Base-by-base conservation (phyloP, 2,113 vertebrate species). In the Lophura nycthemera region DNA sequence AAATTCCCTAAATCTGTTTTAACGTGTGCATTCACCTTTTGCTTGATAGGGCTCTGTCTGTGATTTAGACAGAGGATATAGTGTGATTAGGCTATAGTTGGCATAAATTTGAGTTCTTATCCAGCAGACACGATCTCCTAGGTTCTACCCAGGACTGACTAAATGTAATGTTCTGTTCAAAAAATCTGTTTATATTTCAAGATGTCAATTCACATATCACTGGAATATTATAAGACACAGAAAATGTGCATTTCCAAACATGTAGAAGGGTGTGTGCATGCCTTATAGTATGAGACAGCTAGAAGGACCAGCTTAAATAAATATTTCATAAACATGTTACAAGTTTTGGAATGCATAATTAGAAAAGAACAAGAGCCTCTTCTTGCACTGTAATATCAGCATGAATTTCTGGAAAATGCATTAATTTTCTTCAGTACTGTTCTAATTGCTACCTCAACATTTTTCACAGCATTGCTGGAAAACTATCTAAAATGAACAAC, bases 1-100 rank as follows among this genome's bases (percentile, higher is more conserved):
- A 79, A 95, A 94, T 93, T 94, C 76, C 29, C 43, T 87, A 65
- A 72, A 71, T 87, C 64, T 92, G 78, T 92, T 86, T 93, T 81
- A 91, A 75, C 90, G 43, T 95, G 86, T 93, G 63, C 36, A 88
- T 67, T 79, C 64, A 88, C 59, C 42, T 95, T 92, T 81, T 63
- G 25, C 67, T 75, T 88, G 56, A 88, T 76, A 82, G 7, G 27
- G 60, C 78, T 87, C 59, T 81, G 63, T 66, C 54, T 60, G 13
- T n/a, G 64, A 88, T 83, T 83, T 80, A 70, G 36, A 66, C 14
- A 79, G 29, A 61, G 56, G 6, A 12, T 59, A n/a, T 20, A 12
- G 11, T 29, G 32, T n/a, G 18, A 59, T 59, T n/a, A n/a, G 24
- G 13, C 70, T 83, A 21, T 27, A 82, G 3, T 71, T 56, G 40